Evolutionary conservation across 2,797 vertebrate species (phyloP), one percentile per base, ranked within the genome.

Genomic region (Poeciliopsis paucimaculata): DNA sequence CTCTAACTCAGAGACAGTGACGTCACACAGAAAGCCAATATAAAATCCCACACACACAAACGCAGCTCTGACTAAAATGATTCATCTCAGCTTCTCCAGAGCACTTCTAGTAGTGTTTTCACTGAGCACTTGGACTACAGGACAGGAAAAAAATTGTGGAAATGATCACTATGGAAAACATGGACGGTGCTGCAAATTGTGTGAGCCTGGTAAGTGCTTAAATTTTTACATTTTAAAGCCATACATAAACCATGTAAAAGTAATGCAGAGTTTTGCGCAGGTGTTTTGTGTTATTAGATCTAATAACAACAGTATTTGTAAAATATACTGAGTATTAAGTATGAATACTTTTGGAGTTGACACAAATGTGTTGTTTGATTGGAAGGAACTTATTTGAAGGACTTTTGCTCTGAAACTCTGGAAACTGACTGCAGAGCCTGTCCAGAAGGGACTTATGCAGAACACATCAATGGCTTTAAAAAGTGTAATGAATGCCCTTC

Each of bases 141-240:
- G 7, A 83, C 20, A 28, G 0, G 55, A 70, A 26, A 26, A 1
- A 51, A 11, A 0, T 55, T 94, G 92, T 66, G 31, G 11, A 0
- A 1, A 47, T 0, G 2, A 81, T 51, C 7, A 88, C 64, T 1
- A 0, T 18, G 0, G 0, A 2, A 51, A 72, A 2, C 6, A 68
- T 3, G 72, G 70, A 0, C 62, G 0, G 12, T 95, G 95, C 75
- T 95, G 94, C 77, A 11, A 94, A 49, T 2, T 2, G 16, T 96
- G 95, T 72, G 82, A 73, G 1, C 82, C 89, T 89, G 94, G 95
- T 96, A 94, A 95, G 85, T 4, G 12, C 3, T 2, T 31, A 1
- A 34, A 73, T n/a, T 2, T 53, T 15, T 9, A 34, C 1, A 53
- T 28, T 62, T 75, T 34, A 51, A 0, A 15, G n/a, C 5, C 2